phyloP scores from a whole-genome alignment of 2,888 invertebrate genomes.

The Cosmia trapezina region DNA sequence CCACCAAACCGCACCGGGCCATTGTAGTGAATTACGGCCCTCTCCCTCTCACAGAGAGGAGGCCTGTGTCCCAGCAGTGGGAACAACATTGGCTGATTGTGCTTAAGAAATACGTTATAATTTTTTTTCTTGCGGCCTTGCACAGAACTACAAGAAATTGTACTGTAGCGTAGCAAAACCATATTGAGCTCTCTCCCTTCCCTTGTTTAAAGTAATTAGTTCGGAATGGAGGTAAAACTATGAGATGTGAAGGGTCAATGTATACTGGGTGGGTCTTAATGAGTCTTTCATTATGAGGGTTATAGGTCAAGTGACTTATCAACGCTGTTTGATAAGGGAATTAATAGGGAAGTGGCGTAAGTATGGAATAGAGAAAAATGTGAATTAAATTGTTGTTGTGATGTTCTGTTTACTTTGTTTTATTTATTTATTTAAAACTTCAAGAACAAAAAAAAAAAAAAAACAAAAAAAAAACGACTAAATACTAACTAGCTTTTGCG shows the following conservation, averaged over 20 bases:
- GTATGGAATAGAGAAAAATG: constrained; percentile 38
- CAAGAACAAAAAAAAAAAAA: too few relatives aligned
- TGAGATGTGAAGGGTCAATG: constrained; percentile 56
- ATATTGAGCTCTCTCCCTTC: constrained; percentile 30
- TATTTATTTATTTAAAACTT: too few relatives aligned
- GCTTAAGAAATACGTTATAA: background rate
- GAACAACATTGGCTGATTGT: background rate
- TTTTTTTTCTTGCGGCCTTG: constrained; percentile 40
- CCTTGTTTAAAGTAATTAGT: background rate
- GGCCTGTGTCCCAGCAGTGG: background rate
- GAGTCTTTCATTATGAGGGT: constrained; percentile 77
- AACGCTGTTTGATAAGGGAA: constrained; percentile 75
- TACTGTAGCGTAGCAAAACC: constrained; percentile 22
- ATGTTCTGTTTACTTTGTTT: background rate
- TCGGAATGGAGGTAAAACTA: background rate
- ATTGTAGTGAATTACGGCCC: background rate
- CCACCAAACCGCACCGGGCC: background rate
- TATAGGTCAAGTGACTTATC: constrained; percentile 80
- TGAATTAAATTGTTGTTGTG: background rate
- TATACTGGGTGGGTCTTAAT: constrained; percentile 70
- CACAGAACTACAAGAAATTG: constrained; percentile 50
- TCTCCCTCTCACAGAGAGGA: background rate
- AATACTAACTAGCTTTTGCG: too few relatives aligned
- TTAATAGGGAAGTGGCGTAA: constrained; percentile 63
- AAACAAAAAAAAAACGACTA: too few relatives aligned